Evolutionary conservation across 30 jellyfish, hydroid and myxozoan genomes (phyloP).

Genomic region (Chironex yamaguchii): DNA sequence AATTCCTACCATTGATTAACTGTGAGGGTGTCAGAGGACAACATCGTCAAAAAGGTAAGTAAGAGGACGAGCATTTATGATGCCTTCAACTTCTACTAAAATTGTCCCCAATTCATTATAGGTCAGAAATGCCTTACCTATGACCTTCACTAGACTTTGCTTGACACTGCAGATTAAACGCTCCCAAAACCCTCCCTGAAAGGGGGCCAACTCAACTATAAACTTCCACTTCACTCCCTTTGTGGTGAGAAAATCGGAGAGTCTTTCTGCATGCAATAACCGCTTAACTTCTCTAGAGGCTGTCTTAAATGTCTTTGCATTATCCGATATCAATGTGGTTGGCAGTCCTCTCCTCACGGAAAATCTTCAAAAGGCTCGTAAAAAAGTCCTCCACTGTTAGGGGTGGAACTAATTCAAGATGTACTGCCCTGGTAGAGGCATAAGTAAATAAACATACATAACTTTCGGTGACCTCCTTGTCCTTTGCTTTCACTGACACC

Average conservation of each 20-base stretch:
- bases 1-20: constrained; percentile 38
- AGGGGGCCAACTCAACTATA: constrained; percentile 37
- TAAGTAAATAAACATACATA: constrained; percentile 15
- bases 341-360: not conserved
- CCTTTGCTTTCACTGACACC: no score
- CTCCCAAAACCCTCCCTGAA: constrained; percentile 57
- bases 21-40: constrained; percentile 66
- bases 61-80: constrained; percentile 31
- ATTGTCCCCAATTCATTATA: not conserved
- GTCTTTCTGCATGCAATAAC: not conserved
- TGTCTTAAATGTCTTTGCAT: constrained; percentile 51
- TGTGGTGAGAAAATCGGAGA: not conserved
- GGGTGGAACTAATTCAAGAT: constrained; percentile 1
- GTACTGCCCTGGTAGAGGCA: constrained; percentile 25
- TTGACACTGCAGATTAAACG: constrained; percentile 20
- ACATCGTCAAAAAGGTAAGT: constrained; percentile 34
- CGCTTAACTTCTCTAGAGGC: constrained; percentile 42
- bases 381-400: no score
- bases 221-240: constrained; percentile 27
- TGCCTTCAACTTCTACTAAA: constrained; percentile 19
- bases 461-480: not conserved
- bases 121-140: constrained; percentile 20
- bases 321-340: constrained; percentile 36
- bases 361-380: not conserved
- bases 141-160: constrained; percentile 22